Evolutionary conservation across 2,888 invertebrate species (phyloP).

Genomic region (Euclidia mi): DNA sequence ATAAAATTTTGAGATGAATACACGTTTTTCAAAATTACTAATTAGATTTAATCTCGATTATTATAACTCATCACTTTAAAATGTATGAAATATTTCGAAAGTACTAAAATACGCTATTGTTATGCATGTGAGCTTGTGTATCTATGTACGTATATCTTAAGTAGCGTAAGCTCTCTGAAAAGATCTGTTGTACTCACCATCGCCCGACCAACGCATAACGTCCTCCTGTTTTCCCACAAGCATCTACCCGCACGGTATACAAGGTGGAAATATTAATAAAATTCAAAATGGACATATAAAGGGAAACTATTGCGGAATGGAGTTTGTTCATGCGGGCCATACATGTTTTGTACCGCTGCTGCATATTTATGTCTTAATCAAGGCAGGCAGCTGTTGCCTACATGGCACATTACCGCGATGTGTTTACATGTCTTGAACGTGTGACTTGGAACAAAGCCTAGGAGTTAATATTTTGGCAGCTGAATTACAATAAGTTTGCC

Average conservation of each 20-base stretch:
- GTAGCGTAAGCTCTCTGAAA: no score
- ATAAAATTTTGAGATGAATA: no score
- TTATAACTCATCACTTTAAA: no score
- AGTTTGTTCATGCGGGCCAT: slow-evolving; percentile 50
- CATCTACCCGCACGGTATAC: slow-evolving; percentile 6
- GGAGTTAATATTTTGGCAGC: slow-evolving; percentile 61
- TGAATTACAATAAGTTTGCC: slow-evolving; percentile 49
- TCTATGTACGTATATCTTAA: no score
- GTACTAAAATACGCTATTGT: no score
- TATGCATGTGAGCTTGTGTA: no score
- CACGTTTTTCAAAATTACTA: no score
- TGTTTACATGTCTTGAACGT: slow-evolving; percentile 61
- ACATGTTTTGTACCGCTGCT: slow-evolving; percentile 65
- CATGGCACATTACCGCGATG: slow-evolving; percentile 63
- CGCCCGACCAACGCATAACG: no score
- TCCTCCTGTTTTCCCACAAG: no score
- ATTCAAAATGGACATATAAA: slow-evolving; percentile 57
- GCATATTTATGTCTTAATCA: slow-evolving; percentile 78
- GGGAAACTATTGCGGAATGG: slow-evolving; percentile 55
- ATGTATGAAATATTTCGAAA: no score
- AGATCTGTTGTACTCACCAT: no score
- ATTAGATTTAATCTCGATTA: no score
- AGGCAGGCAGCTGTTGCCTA: slow-evolving; percentile 69
- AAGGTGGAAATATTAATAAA: slow-evolving; percentile 60
- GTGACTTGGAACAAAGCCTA: slow-evolving; percentile 66